Base-by-base conservation (phyloP, 1,140 invertebrate genomes). In the Drosophila kurseongensis region DNA sequence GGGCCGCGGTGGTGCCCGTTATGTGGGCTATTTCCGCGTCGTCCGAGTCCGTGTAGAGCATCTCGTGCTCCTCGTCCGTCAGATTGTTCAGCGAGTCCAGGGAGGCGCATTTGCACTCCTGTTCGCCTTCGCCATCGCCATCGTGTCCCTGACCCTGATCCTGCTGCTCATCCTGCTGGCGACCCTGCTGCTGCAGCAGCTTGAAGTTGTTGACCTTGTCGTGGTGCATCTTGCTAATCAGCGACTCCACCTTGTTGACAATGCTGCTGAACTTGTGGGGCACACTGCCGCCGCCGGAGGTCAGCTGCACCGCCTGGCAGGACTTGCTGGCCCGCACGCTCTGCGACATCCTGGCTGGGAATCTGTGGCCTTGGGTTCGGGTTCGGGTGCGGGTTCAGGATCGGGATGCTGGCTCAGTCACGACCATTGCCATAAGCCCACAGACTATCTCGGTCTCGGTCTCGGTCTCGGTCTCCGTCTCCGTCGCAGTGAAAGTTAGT, bases 1-100 rank as follows among this genome's bases (percentile, higher is more conserved):
- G 92, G 55, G 84, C 93, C 36, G 86, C 56, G 0, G 91, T 92
- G 52, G 86, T 92, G 42, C 91, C 90, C 8, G 91, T 92, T 2
- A 92, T 91, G 41, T 92, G 91, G 0, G 90, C 90, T n/a, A 92
- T 91, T 80, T 92, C 91, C n/a, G 90, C 81, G 80, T 91, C 90
- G 56, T 91, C 86, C 4, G 91, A 91, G 69, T 92, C 90, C 32
- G 91, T 89, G 50, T 91, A 92, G 41, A 89, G 72, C 52, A 80
- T 48, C 42, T 91, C 85, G 2, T 75, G 76, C 45, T 83, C 75
- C 55, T 90, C 83, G 45, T 94, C 94, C 0, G 95, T 95, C 12
- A 95, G 94, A 89, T 95, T 95, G 42, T 95, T 95, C 5, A 95
- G 92, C 32, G 94, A 95, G 88, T 95, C 95, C 9, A 95, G 82